Base-by-base conservation (phyloP, 2,888 invertebrate species). In the Caenorhabditis sp. region DNA sequence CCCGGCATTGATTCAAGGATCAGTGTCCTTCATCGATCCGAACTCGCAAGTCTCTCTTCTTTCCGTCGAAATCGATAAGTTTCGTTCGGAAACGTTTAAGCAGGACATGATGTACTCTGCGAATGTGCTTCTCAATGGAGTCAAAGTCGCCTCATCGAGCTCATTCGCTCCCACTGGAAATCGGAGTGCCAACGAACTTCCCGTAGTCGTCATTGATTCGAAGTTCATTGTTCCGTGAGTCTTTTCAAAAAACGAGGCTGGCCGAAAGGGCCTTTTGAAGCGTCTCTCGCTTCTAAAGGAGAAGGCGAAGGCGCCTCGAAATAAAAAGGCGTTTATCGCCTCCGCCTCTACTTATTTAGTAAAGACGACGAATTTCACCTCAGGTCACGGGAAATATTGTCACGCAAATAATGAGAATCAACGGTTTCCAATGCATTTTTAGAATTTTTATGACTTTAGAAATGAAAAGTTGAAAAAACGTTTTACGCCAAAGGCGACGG, bases 181-280 rank as follows among this genome's bases (percentile, higher is more conserved):
- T 39, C 61, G 62, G 52, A 56, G 50, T 13, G 41, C 77, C 11
- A 61, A 24, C 5, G 77, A 77, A 26, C 22, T 66, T 15, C 56
- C 77, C 0, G 61, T 59, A 11, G 78, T 81, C 1, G 76, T 81
- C 0, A 75, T 81, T 27, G 80, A 81, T 55, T 53, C 80, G 32
- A 75, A 76, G 55, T 81, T 81, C 22, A 61, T 78, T 2, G 17
- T 81, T 15, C 68, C 78, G 78, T 80, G 15, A 68, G 80, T 72
- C 2, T 50, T 52, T 39, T n/a, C n/a, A n/a, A n/a, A n/a, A n/a
- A n/a, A n/a, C n/a, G n/a, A n/a, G n/a, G n/a, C n/a, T n/a, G n/a
- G n/a, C n/a, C n/a, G n/a, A n/a, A n/a, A n/a, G n/a, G n/a, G n/a
- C n/a, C n/a, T n/a, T n/a, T n/a, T n/a, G n/a, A n/a, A n/a, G n/a